These are phyloP conservation scores for Hemaris fuciformis DNA, from an alignment of 2,888 invertebrate species.

Conservation along the genomic window DNA sequence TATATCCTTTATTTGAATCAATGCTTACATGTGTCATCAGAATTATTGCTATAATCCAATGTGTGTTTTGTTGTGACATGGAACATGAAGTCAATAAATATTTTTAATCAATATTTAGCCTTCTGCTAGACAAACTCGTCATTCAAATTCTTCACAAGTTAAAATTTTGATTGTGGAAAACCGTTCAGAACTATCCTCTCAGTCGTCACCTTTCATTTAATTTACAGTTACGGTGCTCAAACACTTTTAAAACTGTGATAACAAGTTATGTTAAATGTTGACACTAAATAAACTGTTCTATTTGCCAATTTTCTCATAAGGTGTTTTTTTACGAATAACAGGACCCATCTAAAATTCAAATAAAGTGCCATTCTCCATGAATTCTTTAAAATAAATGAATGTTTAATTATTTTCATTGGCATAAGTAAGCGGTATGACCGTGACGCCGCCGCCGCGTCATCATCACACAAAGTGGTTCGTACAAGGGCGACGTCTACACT, in stretches of 20 bases:
- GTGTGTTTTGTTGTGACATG: neutral
- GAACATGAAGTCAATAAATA: too few relatives aligned
- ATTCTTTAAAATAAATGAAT: neutral
- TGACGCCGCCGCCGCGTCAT: conserved; percentile 13
- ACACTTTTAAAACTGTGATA: too few relatives aligned
- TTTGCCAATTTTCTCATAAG: too few relatives aligned
- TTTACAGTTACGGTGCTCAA: too few relatives aligned
- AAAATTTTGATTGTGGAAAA: too few relatives aligned
- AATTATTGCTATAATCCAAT: neutral
- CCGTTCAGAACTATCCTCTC: too few relatives aligned
- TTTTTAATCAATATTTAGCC: too few relatives aligned
- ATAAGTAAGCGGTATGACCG: conserved; percentile 7
- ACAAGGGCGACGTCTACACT: conserved; percentile 59
- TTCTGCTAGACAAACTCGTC: too few relatives aligned
- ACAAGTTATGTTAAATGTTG: too few relatives aligned
- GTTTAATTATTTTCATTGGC: neutral
- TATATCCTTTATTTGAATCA: conserved; percentile 6
- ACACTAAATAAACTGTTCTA: too few relatives aligned
- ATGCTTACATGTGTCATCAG: neutral
- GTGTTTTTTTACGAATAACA: neutral
- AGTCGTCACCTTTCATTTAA: too few relatives aligned
- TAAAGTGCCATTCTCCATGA: neutral
- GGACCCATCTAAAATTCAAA: neutral
- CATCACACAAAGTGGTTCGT: conserved; percentile 22
- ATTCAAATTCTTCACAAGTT: too few relatives aligned